phyloP scores from a whole-genome alignment of 2,888 invertebrate species.

The Lottia gigantea region DNA sequence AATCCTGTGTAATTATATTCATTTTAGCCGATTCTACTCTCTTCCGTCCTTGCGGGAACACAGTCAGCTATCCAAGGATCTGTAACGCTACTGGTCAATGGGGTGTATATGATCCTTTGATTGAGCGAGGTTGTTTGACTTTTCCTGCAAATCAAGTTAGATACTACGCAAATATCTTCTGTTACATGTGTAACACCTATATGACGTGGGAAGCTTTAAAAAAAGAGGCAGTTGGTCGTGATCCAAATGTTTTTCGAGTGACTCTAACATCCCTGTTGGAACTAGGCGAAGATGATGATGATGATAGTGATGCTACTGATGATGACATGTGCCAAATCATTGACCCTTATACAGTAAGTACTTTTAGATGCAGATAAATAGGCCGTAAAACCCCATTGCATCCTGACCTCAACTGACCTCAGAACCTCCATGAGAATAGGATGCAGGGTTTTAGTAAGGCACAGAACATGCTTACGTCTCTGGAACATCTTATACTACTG shows the following conservation, averaged over 20 bases:
- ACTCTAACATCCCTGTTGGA: not conserved
- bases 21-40: not conserved
- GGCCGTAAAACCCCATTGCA: not conserved
- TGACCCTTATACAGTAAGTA: not conserved
- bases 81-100: not conserved
- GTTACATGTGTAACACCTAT: not conserved
- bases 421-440: too few relatives aligned
- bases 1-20: not conserved
- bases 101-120: not conserved
- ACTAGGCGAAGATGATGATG: not conserved
- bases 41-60: not conserved
- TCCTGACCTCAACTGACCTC: too few relatives aligned
- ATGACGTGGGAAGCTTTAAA: not conserved
- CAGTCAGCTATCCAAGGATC: not conserved
- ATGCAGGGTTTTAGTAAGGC: too few relatives aligned
- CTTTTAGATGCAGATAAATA: not conserved
- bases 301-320: too few relatives aligned
- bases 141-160: not conserved
- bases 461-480: too few relatives aligned
- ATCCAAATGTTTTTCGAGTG: not conserved
- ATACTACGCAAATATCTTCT: not conserved
- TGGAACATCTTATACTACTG: too few relatives aligned
- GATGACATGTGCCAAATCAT: too few relatives aligned
- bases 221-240: not conserved
- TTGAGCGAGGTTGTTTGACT: not conserved